Base-by-base conservation (phyloP, 2,888 invertebrate genomes). In the Melinaea marsaeus region DNA sequence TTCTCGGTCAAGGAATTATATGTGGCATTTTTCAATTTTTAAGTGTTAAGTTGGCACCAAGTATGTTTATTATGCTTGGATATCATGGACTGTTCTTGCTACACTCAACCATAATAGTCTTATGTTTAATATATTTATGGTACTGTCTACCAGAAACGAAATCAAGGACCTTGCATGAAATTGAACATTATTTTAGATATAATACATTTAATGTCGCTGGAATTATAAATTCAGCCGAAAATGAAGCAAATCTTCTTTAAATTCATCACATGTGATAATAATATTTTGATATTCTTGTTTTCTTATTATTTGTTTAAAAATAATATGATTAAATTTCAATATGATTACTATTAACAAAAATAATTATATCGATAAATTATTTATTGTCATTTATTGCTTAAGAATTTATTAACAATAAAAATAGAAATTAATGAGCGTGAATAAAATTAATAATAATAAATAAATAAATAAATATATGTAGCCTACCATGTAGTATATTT, bases 121-220 rank as follows among this genome's bases (percentile, higher is more conserved):
- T 71, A 6, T 72, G 73, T 60, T 61, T 74, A 0, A 34, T 68
- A 11, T 72, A 71, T 55, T 57, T 76, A 13, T 76, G 72, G 72
- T 22, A 71, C 5, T 68, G 66, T 63, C 58, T 75, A 62, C 75
- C 75, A 4, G 75, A 75, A 62, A 75, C 74, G 2, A 74, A 73
- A 61, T 71, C 70, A 0, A 67, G 69, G 34, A 72, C 74, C n/a
- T 58, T 75, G 46, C 74, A 72, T 58, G 74, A 76, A 68, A 74
- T 75, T 45, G 73, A 76, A 54, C 55, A 71, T 13, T 72, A 61
- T 59, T 71, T 74, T 55, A 72, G 69, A 48, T 69, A 71, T 33
- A 62, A 69, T 57, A 60, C 13, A 33, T 13, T n/a, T 32, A 22
- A 22, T 37, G 37, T 37, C 7, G 37, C 4, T 37, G 7, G 7